A percentile compares a stretch with the other conserved stretches of the same genome.
Evolutionary conservation across 2,797 vertebrate species (phyloP).

Genomic region (Coregonus suidteri): DNA sequence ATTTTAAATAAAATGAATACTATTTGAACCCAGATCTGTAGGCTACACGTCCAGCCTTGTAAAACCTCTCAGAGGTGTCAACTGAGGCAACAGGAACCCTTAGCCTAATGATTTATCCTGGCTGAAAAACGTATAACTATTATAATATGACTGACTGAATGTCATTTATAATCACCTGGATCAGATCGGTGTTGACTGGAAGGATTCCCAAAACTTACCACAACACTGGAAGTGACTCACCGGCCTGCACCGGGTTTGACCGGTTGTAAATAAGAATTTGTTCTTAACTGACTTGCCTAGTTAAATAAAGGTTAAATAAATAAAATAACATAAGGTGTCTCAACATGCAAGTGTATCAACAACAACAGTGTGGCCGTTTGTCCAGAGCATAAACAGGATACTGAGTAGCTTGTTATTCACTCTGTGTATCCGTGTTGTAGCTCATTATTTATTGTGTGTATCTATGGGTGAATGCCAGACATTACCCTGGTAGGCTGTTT

Average conservation of each 20-base stretch:
- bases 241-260: too few species aligned
- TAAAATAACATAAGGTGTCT: not conserved
- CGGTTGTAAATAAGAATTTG: too few species aligned
- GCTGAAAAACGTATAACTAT: not conserved
- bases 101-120: not conserved
- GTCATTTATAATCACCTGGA: not conserved
- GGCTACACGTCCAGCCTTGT: not conserved
- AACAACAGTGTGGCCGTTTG: not conserved
- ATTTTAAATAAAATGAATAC: not conserved
- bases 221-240: constrained; percentile 27
- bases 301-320: too few species aligned
- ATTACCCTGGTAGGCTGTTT: not conserved
- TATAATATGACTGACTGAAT: constrained; percentile 12
- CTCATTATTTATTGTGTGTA: not conserved
- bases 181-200: not conserved
- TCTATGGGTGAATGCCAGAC: not conserved
- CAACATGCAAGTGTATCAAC: constrained; percentile 40
- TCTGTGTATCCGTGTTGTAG: not conserved
- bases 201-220: not conserved
- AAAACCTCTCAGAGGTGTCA: constrained; percentile 7
- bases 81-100: not conserved
- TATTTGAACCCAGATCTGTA: not conserved
- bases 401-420: constrained; percentile 11
- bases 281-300: too few species aligned
- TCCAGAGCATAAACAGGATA: too few species aligned